Conservation (phyloP, 2,113 vertebrate species). For the Cryptomyrus ogoouensis region DNA sequence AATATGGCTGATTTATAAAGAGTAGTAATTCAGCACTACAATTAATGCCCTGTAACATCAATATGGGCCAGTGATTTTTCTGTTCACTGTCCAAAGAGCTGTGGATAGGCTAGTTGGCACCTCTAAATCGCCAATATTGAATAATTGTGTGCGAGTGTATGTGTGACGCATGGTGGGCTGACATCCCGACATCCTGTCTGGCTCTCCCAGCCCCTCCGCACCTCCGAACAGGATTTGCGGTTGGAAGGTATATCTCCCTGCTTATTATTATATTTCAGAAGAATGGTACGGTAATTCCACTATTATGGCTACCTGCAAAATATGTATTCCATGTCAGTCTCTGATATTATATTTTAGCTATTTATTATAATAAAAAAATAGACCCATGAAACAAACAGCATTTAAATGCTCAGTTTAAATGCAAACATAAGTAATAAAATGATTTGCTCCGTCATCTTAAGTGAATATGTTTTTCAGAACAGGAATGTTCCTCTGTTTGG, state of each 20-base stretch:
- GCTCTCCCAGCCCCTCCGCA: not conserved
- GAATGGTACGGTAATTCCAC: not conserved
- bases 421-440: not conserved
- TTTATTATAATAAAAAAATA: not conserved
- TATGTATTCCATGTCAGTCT: not conserved
- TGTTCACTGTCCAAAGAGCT: not conserved
- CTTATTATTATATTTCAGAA: not conserved
- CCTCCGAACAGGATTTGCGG: not conserved
- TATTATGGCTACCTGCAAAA: not conserved
- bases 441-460: not conserved
- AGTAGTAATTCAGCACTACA: not conserved
- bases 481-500: not conserved
- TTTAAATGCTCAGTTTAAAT: not conserved
- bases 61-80: not conserved
- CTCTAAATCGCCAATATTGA: not conserved
- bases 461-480: not conserved
- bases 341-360: not conserved
- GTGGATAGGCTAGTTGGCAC: not conserved
- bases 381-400: not conserved
- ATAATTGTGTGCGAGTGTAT: not conserved
- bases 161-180: not conserved
- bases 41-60: not conserved
- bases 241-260: not conserved
- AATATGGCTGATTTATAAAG: not conserved
- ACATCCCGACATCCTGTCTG: not conserved